Evolutionary conservation across 2,113 vertebrate species (phyloP).

Genomic region (Ancistrus triradiatus): DNA sequence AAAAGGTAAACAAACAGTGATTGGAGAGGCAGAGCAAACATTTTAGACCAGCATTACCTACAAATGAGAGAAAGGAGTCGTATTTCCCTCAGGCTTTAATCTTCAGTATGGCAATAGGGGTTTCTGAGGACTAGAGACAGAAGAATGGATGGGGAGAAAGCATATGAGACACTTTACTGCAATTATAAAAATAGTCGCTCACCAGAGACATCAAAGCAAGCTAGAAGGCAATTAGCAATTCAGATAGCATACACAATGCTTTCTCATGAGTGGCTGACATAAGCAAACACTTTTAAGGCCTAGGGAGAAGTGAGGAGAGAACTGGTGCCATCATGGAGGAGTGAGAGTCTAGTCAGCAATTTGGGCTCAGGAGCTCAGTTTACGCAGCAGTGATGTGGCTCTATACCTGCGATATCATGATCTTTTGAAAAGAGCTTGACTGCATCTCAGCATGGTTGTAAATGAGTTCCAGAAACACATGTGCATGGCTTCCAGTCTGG

Average conservation of each 20-base stretch:
- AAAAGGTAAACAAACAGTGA: slow-evolving; percentile 15
- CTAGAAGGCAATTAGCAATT: slow-evolving; percentile 50
- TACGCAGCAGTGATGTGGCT: neutral
- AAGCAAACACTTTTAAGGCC: slow-evolving; percentile 23
- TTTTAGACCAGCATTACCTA: slow-evolving; percentile 23
- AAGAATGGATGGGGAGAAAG: neutral
- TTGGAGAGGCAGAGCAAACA: slow-evolving; percentile 6
- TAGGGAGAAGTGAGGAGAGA: slow-evolving; percentile 9
- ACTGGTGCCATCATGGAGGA: neutral
- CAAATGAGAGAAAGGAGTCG: slow-evolving; percentile 14
- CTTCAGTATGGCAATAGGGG: slow-evolving; percentile 29
- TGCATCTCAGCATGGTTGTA: neutral
- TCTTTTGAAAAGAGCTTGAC: neutral
- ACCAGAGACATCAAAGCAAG: slow-evolving; percentile 39
- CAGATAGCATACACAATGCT: slow-evolving; percentile 19
- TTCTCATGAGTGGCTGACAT: slow-evolving; percentile 45
- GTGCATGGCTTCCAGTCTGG: neutral
- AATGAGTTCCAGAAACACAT: neutral
- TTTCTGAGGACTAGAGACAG: slow-evolving; percentile 25
- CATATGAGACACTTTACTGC: slow-evolving; percentile 14
- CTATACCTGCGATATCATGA: slow-evolving; percentile 8
- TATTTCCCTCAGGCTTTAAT: slow-evolving; percentile 37
- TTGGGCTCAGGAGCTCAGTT: neutral
- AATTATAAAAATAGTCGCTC: slow-evolving; percentile 43
- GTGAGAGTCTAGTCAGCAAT: slow-evolving; percentile 7